Evolutionary conservation across 2,113 vertebrate species (phyloP).

Genomic region (Ceyx cyanopectus): DNA sequence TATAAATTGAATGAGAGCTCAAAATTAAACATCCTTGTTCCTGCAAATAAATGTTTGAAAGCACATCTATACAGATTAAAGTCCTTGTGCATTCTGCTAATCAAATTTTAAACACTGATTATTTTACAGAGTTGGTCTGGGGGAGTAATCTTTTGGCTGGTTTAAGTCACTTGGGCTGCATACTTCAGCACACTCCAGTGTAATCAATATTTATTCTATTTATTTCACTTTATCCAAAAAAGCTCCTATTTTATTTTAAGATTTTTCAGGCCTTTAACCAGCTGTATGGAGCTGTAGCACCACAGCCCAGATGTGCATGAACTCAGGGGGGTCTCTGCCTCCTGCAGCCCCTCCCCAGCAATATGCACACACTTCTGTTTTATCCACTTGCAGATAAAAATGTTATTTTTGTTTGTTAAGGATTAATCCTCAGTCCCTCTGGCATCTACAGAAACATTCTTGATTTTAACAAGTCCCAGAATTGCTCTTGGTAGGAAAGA

Average conservation of each 20-base stretch:
- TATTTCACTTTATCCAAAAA: neutral
- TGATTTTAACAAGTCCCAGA: neutral
- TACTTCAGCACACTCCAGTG: neutral
- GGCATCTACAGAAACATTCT: conserved; percentile 14
- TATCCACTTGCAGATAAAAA: neutral
- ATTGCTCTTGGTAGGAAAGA: neutral
- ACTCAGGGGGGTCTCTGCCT: neutral
- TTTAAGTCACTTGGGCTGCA: neutral
- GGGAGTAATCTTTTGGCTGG: neutral
- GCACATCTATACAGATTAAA: conserved; percentile 5
- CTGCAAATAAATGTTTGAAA: conserved; percentile 1
- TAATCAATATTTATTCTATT: conserved; percentile 3
- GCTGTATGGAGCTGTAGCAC: neutral
- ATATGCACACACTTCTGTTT: fast-evolving
- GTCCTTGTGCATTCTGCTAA: neutral
- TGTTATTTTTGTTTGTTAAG: neutral
- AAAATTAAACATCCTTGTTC: conserved; percentile 40
- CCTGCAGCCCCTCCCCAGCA: neutral
- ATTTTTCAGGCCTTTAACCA: neutral
- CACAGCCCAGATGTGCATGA: neutral
- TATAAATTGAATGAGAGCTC: conserved; percentile 4
- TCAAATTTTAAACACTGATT: conserved; percentile 8
- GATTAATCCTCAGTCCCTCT: neutral
- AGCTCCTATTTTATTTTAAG: neutral
- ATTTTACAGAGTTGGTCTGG: neutral